Percentiles rank a stretch among this genome's conserved stretches.
Conservation (phyloP, 1,140 invertebrate species). For the Diploscapter pachys region DNA sequence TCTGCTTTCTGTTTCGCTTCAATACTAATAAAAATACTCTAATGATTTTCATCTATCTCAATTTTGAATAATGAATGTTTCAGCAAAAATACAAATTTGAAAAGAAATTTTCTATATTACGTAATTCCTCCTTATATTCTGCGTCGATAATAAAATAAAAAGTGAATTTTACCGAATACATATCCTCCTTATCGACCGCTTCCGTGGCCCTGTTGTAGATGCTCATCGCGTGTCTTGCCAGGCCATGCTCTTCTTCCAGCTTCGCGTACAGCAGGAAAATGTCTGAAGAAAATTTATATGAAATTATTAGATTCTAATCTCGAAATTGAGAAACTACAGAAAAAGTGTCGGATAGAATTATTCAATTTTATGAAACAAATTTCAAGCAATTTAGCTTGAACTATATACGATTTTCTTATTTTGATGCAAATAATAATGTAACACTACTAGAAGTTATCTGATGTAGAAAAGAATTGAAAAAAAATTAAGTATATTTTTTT, state of each 20-base stretch:
- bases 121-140: too few species aligned
- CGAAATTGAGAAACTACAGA: background rate
- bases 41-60: background rate
- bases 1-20: too few species aligned
- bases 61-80: background rate
- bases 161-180: constrained; percentile 73
- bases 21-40: background rate
- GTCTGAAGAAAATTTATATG: constrained; percentile 61
- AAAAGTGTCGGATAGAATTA: background rate
- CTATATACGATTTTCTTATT: constrained; percentile 9
- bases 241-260: constrained; percentile 93
- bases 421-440: background rate
- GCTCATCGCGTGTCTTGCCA: constrained; percentile 92
- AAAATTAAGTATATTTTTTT: constrained; percentile 20
- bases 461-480: background rate
- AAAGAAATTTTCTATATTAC: too few species aligned
- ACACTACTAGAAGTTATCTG: background rate
- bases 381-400: background rate
- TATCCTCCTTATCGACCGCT: constrained; percentile 83
- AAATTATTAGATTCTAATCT: too few species aligned
- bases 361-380: constrained; percentile 21
- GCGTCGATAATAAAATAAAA: constrained; percentile 22
- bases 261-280: constrained; percentile 95
- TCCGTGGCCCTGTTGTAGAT: constrained; percentile 92
- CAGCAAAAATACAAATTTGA: too few species aligned